Conservation (phyloP, 2,797 vertebrate genomes). For the Chelonia mydas region DNA sequence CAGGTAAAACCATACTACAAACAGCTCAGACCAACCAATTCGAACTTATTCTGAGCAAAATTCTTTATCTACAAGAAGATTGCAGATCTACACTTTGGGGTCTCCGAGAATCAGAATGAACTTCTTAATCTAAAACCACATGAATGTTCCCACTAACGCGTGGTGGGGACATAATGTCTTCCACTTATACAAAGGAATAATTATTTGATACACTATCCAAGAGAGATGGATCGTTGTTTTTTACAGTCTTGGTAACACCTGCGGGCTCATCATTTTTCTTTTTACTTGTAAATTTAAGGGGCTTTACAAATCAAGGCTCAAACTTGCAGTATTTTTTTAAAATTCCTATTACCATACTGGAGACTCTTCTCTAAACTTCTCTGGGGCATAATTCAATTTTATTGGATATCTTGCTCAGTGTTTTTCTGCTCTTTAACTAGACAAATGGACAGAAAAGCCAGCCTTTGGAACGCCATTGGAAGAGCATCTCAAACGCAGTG, state of each 20-base stretch:
- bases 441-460: constrained; percentile 97
- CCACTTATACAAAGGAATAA: background rate
- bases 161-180: accelerated
- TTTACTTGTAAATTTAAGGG: background rate
- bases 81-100: background rate
- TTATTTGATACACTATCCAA: background rate
- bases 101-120: background rate
- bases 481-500: constrained; percentile 95
- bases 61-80: background rate
- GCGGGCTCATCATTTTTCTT: background rate
- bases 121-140: accelerated
- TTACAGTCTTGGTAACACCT: background rate
- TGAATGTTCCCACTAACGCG: background rate
- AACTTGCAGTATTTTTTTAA: constrained; percentile 25
- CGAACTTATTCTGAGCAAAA: background rate
- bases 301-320: constrained; percentile 28
- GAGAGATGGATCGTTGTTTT: constrained; percentile 39
- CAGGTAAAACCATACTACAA: background rate
- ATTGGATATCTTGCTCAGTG: constrained; percentile 29
- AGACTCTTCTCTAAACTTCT: constrained; percentile 12
- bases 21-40: background rate
- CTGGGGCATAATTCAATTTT: background rate
- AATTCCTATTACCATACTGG: background rate
- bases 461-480: constrained; percentile 94
- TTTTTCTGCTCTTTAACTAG: constrained; percentile 81